Base-by-base conservation (phyloP, 2,888 invertebrate species). In the Dicycla oo region DNA sequence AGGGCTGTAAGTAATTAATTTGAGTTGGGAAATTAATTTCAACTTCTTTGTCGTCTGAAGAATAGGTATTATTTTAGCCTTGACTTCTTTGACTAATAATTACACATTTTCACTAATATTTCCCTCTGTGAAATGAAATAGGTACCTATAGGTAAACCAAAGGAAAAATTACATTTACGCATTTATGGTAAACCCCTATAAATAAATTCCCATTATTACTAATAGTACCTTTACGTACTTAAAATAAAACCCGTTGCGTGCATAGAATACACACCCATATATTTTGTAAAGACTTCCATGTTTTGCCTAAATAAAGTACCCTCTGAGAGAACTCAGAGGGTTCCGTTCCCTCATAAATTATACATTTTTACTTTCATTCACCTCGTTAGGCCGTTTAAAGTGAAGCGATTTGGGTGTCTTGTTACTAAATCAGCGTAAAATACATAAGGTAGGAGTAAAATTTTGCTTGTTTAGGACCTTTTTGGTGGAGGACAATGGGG, bases 361-460 rank as follows among this genome's bases (percentile, higher is more conserved):
- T 75, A 81, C 81, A 85, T 84, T 65, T 68, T 74, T 63, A 73
- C 73, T 61, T 78, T 70, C 74, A 47, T 69, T 82, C 75, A 64
- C 60, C 73, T 83, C 73, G 86, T 80, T 75, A 81, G 45, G 61
- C 18, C 67, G 53, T 73, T 71, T 69, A 75, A 69, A 75, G 58
- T 60, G 83, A 73, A 79, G 51, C 79, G 73, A 80, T 80, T 80
- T 66, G 49, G 68, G 63, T 81, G 65, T 79, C 69, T 63, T 51
- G 65, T 78, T 64, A 72, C 74, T 30, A 57, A 69, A 63, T 78
- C 78, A 70, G 40, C 65, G 61, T 54, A 40, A 77, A 76, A 62
- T 57, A 75, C 53, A 43, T 64, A 26, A 60, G 3, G 38, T 49
- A 26, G 4, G 18, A 45, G 20, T 18, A 45, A 26, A 18, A 18